Base-by-base conservation (phyloP, 1,140 invertebrate species). In the Hyles euphorbiae region DNA sequence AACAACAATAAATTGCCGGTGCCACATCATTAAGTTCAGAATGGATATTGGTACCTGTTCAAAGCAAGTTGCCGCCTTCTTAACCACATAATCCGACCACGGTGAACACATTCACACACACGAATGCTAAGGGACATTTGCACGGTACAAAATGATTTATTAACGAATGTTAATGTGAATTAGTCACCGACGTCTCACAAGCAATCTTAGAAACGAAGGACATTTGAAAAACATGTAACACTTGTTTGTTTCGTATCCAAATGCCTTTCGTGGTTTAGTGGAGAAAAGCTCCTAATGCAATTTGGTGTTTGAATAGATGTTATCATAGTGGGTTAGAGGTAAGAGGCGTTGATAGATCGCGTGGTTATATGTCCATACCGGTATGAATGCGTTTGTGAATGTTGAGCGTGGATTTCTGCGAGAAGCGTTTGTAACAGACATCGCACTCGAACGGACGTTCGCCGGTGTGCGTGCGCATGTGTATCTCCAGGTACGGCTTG, bases 311-410 rank as follows among this genome's bases (percentile, higher is more conserved):
- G 4, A 40, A 40, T 40, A 40, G 36, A 40, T 40, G 1, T 40
- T 40, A 40, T 40, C 36, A 40, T 2, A 40, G 8, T 40, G 8
- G 36, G 22, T 22, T 22, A 22, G 22, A 22, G 36, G 36, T 40
- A 40, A 40, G 4, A 40, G 8, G 8, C 8, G 36, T 40, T 5
- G 4, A 40, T 40, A 40, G 36, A 8, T 43, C 12, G 43, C 36
- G 53, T 45, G 34, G 34, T 44, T 11, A 34, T 11, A 10, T 58
- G 58, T 40, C 53, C 83, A 72, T 86, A 74, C 94, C 94, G 46
- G 93, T 94, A 81, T 96, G 94, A 58, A 94, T 94, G 59, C 94
- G 90, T 83, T 95, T 95, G 89, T 96, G 95, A 70, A 95, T 95
- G 89, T 95, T 93, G 63, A 94, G 84, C 68, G 93, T 94, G 56